Base-by-base conservation (phyloP, 2,113 vertebrate species). In the Protobothrops mucrosquamatus region DNA sequence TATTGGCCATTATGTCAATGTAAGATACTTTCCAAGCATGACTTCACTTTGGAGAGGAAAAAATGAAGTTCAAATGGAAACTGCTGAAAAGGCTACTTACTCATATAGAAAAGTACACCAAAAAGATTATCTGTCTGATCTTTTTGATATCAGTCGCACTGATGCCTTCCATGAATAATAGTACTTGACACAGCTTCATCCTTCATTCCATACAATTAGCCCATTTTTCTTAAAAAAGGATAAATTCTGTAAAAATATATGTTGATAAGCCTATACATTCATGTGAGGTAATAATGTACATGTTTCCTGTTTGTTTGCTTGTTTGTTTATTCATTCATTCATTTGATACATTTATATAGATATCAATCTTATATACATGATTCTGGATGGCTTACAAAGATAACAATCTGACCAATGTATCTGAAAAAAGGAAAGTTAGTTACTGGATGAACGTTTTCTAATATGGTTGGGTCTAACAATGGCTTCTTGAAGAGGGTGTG, bases 11-110 rank as follows among this genome's bases (percentile, higher is more conserved):
- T 86, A 61, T 61, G 55, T 48, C 92, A 90, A 61, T 56, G 39
- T 56, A 74, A 92, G 91, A 46, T 88, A 64, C 24, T 88, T 93
- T 89, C 89, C 88, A 86, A 93, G 43, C 85, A 81, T 93, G 88
- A 93, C 90, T 93, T 93, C 88, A 93, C 46, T 87, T 51, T 87
- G 81, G 55, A 86, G 55, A 86, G 46, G 88, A 59, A 89, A 85
- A 34, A 74, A 18, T 34, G 29, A 56, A 52, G 74, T 93, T 93
- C 59, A 92, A 64, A 90, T 29, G 39, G 74, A 90, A 93, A 90
- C 89, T 52, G 46, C 74, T 64, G 56, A 87, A 90, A 54, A 29
- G 55, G 52, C 26, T 29, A 48, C n/a, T 64, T 46, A 61, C 81
- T 52, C 22, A 52, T 34, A 64, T 89, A 54, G 69, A 29, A 48